Percentiles rank a stretch among this genome's conserved stretches.
phyloP scores from a whole-genome alignment of 2,797 vertebrate species.

The Rhabdophis nuchalis region DNA sequence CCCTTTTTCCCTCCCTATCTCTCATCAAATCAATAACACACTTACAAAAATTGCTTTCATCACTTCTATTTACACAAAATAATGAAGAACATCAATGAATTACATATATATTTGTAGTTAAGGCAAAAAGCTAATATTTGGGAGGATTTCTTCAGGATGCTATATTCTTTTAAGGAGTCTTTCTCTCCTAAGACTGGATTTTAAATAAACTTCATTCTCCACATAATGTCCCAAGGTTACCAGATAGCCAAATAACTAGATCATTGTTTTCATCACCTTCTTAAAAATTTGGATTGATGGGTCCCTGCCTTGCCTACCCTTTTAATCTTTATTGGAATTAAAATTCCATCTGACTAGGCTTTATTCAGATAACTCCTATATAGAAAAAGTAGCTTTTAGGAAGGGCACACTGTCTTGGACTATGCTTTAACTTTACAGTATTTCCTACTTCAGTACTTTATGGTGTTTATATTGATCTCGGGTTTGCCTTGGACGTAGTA shows the following conservation, averaged over 20 bases:
- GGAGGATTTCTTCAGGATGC: background rate
- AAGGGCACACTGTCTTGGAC: background rate
- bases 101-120: background rate
- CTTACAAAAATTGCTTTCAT: background rate
- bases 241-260: background rate
- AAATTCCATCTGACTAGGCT: background rate
- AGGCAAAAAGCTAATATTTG: background rate
- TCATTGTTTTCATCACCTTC: background rate
- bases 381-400: background rate
- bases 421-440: background rate
- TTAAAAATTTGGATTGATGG: background rate
- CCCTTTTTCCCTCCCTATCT: background rate
- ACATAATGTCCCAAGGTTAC: background rate
- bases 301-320: background rate
- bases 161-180: background rate
- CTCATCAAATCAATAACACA: background rate
- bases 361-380: background rate
- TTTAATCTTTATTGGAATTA: background rate
- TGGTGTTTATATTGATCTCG: background rate
- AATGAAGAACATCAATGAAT: background rate
- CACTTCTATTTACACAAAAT: background rate
- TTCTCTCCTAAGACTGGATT: background rate
- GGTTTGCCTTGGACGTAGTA: background rate
- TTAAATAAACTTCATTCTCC: background rate
- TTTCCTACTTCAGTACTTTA: background rate